Evolutionary conservation across 2,797 vertebrate genomes (phyloP), one percentile per base, ranked within the genome.

Genomic region (Propithecus perrieri): DNA sequence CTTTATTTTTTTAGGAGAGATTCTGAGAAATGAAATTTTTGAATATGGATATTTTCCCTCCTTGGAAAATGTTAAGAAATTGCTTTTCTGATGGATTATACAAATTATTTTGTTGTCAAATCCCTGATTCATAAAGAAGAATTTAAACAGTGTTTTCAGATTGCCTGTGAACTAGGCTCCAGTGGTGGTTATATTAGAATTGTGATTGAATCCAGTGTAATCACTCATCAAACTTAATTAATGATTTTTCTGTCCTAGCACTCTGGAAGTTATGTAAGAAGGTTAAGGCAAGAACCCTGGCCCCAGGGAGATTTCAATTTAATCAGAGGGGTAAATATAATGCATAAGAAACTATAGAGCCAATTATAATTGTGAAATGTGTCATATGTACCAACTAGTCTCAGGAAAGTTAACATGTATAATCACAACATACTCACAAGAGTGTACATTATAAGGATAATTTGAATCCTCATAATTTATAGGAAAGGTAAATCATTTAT

Each of bases 301-400:
- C 46, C 28, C 61, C 17, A 78, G 63, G 33, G 63, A 96, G 14
- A 26, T 97, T 94, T 91, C 41, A 14, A 3, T 72, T 95, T 92
- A 94, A 95, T 92, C 72, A 96, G 72, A 96, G 46, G 46, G 88
- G 81, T 97, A 76, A 91, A 93, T 93, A 89, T 55, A 86, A 94
- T 35, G 26, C 15, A 65, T 26, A 93, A 67, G 59, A 94, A 93
- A 55, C 59, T 92, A n/a, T 69, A 41, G 67, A 95, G 35, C 15
- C 85, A 92, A 91, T 84, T 94, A 78, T 75, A 69, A 87, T 83
- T 81, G 61, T 90, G 63, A 96, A 97, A 89, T 86, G 35, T 81
- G 35, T 48, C 46, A 26, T 76, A 48, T 55, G 61, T 76, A 61
- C 35, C 10, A 92, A 28, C 17, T 41, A n/a, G 8, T 92, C 59